Conservation (phyloP, 2,888 invertebrate genomes). For the Drosophila kuntzei region DNA sequence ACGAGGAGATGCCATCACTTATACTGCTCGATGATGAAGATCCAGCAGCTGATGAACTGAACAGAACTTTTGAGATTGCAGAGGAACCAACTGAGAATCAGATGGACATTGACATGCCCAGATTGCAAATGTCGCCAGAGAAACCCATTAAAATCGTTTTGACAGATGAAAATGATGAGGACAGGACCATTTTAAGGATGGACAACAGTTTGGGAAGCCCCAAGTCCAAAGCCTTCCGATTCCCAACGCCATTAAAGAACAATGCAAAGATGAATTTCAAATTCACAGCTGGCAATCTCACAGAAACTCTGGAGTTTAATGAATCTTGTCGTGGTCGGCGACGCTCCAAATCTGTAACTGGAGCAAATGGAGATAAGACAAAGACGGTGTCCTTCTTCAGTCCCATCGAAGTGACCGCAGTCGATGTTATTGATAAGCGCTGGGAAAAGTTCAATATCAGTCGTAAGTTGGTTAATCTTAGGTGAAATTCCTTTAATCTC, state of each 20-base stretch:
- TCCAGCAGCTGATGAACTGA: constrained; percentile 32
- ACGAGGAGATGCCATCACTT: constrained; percentile 72
- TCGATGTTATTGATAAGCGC: constrained; percentile 65
- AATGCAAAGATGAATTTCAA: constrained; percentile 23
- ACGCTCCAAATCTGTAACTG: constrained; percentile 74
- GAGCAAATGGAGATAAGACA: constrained; percentile 2
- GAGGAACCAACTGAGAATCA: constrained; percentile 2
- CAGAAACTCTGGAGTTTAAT: neutral
- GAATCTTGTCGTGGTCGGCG: constrained; percentile 63
- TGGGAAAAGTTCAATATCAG: constrained; percentile 32
- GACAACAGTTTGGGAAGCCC: neutral
- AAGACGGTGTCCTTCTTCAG: constrained; percentile 78
- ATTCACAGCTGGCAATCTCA: constrained; percentile 16
- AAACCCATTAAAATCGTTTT: constrained; percentile 25
- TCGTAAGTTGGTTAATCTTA: constrained; percentile 53
- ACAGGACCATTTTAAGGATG: constrained; percentile 24
- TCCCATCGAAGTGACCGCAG: constrained; percentile 61
- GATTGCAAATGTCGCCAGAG: neutral
- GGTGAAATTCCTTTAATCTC: neutral
- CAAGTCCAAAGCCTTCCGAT: neutral
- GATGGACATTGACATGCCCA: constrained; percentile 4
- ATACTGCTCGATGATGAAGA: constrained; percentile 60
- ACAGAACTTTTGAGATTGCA: constrained; percentile 30
- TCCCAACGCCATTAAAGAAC: constrained; percentile 39
- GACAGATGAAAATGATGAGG: constrained; percentile 15